Evolutionary conservation across 1,140 invertebrate genomes (phyloP).

Genomic region (Eulimnadia texana): DNA sequence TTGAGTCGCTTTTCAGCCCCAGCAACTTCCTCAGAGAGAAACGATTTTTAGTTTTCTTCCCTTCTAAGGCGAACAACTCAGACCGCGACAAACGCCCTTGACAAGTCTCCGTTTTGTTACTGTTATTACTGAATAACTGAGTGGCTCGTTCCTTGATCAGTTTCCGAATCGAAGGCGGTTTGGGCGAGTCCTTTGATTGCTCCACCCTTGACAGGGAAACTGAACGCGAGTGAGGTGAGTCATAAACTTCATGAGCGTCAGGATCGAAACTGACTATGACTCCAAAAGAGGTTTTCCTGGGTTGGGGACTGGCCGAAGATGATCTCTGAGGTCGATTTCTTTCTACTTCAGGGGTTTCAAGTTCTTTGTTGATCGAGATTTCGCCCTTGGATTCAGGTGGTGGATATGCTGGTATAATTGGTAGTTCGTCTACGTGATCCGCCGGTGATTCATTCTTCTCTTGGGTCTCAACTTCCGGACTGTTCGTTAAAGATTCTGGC

Average conservation of each 20-base stretch:
- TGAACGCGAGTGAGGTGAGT: neutral
- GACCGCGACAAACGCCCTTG: slow-evolving; percentile 9
- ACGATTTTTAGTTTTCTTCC: slow-evolving; percentile 43
- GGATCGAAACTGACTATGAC: neutral
- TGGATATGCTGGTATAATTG: no score
- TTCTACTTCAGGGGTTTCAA: neutral
- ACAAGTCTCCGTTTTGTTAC: neutral
- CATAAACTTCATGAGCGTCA: neutral
- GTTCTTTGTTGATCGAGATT: neutral
- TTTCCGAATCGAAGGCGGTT: slow-evolving; percentile 7
- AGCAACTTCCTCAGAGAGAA: slow-evolving; percentile 72
- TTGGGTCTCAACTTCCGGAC: no score
- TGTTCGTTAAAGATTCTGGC: no score
- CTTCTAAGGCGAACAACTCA: slow-evolving; percentile 20
- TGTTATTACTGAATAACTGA: neutral
- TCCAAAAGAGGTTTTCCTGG: neutral
- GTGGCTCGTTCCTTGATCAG: slow-evolving; percentile 11
- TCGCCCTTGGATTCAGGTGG: no score
- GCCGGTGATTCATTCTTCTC: no score
- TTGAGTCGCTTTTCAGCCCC: slow-evolving; percentile 53
- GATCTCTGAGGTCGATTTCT: neutral
- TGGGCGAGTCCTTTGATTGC: neutral
- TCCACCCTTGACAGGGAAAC: slow-evolving; percentile 9
- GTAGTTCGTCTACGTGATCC: no score
- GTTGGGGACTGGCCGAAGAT: neutral